Percentiles rank a stretch among this genome's conserved stretches.
Evolutionary conservation across 2,797 vertebrate species (phyloP).

Genomic region (Pterois miles): DNA sequence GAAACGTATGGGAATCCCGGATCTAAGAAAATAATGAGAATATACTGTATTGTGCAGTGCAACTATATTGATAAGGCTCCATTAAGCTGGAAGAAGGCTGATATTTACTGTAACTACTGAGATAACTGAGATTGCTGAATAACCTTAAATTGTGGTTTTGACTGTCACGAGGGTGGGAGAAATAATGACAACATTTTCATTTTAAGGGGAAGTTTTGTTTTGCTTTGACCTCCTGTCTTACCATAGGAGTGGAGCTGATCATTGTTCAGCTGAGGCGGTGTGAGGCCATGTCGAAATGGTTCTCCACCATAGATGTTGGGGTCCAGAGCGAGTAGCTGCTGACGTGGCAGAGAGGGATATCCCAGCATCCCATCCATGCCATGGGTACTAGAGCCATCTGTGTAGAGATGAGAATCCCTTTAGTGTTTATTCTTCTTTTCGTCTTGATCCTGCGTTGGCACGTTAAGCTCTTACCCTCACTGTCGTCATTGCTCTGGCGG

Average conservation of each 20-base stretch:
- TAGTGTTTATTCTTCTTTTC: conserved; percentile 44
- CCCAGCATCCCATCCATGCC: conserved; percentile 89
- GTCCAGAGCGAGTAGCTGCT: conserved; percentile 89
- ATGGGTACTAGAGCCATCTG: conserved; percentile 88
- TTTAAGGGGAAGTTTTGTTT: not conserved
- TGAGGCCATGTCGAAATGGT: conserved; percentile 90
- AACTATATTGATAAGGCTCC: not conserved
- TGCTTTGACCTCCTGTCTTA: conserved; percentile 63
- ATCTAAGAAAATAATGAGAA: not conserved
- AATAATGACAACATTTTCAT: not conserved
- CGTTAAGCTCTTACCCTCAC: conserved; percentile 84
- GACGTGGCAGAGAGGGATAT: conserved; percentile 87
- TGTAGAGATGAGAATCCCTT: conserved; percentile 12
- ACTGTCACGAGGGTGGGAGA: not conserved
- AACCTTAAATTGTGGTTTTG: not conserved
- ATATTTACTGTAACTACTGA: not conserved
- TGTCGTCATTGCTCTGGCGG: conserved; percentile 90
- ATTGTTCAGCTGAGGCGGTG: conserved; percentile 88
- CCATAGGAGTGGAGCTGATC: conserved; percentile 92
- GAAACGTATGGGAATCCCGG: not conserved
- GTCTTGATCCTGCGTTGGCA: conserved; percentile 25
- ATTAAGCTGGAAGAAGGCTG: not conserved
- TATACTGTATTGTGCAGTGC: not conserved
- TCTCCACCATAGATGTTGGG: conserved; percentile 89
- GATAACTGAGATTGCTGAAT: not conserved